Conservation (phyloP, 2,888 invertebrate species). For the Latrodectus hesperus region DNA sequence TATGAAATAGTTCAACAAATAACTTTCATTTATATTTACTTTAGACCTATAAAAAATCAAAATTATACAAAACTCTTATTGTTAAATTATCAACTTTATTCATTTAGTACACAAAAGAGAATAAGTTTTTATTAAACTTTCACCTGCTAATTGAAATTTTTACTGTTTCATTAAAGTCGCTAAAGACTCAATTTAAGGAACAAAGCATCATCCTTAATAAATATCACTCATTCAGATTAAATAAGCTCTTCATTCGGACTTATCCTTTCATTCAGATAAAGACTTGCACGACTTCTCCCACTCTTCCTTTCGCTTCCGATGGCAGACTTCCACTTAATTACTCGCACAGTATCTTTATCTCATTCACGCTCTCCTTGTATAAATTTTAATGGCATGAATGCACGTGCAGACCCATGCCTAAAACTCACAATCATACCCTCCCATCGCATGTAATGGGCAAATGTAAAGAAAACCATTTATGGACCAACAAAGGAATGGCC, state of each 20-base stretch:
- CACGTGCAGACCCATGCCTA: conserved; percentile 18
- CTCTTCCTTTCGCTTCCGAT: neutral
- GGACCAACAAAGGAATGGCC: conserved; percentile 38
- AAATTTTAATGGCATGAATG: conserved; percentile 22
- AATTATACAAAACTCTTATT: too few relatives aligned
- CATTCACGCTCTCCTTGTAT: conserved; percentile 31
- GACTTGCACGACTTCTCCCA: neutral
- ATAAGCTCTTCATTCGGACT: neutral
- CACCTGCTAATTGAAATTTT: too few relatives aligned
- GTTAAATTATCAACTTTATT: too few relatives aligned
- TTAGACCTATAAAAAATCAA: too few relatives aligned
- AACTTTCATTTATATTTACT: too few relatives aligned
- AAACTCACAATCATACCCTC: conserved; percentile 14
- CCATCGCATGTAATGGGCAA: conserved; percentile 34
- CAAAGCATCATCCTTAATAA: too few relatives aligned
- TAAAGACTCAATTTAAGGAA: too few relatives aligned
- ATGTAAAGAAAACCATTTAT: conserved; percentile 38
- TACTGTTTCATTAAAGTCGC: too few relatives aligned
- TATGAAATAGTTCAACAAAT: too few relatives aligned
- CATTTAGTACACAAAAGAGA: too few relatives aligned
- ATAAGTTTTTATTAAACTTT: too few relatives aligned
- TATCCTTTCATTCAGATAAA: neutral
- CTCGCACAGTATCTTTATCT: conserved; percentile 1
- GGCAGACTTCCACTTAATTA: conserved; percentile 23
- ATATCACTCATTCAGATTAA: too few relatives aligned